A percentile compares a stretch with the other conserved stretches of the same genome.
phyloP scores from a whole-genome alignment of 2,797 vertebrate genomes.

The Xyrichtys novacula region DNA sequence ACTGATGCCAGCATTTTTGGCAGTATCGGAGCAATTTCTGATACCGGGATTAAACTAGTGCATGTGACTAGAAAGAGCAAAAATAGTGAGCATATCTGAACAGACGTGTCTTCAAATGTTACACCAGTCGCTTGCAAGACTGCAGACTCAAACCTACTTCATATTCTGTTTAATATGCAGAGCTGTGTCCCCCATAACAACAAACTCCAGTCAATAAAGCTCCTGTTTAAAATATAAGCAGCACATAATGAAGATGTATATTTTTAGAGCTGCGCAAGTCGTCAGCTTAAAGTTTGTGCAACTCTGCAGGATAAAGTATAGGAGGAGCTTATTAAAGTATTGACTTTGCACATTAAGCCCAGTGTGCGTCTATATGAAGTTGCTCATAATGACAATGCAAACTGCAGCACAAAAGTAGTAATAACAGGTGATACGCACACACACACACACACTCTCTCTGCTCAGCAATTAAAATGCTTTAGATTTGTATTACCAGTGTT shows the following conservation, averaged over 20 bases:
- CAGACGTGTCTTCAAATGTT: too few relatives aligned
- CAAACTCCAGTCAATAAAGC: neutral
- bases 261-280: constrained; percentile 15
- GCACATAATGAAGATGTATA: constrained; percentile 8
- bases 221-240: neutral
- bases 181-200: neutral
- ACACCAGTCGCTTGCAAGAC: too few relatives aligned
- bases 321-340: constrained; percentile 40
- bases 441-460: constrained; percentile 7
- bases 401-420: constrained; percentile 31
- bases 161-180: neutral
- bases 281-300: constrained; percentile 20
- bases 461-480: constrained; percentile 18
- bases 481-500: constrained; percentile 12
- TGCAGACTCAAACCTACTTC: too few relatives aligned
- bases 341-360: constrained; percentile 17
- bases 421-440: constrained; percentile 16
- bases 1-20: too few relatives aligned
- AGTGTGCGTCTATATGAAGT: constrained; percentile 32
- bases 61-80: too few relatives aligned
- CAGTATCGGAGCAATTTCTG: too few relatives aligned
- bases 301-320: constrained; percentile 34
- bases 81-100: too few relatives aligned
- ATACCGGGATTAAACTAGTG: too few relatives aligned
- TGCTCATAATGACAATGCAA: constrained; percentile 41